phyloP scores from a whole-genome alignment of 2,888 invertebrate genomes.

The Drosophila pseudotakahashii region DNA sequence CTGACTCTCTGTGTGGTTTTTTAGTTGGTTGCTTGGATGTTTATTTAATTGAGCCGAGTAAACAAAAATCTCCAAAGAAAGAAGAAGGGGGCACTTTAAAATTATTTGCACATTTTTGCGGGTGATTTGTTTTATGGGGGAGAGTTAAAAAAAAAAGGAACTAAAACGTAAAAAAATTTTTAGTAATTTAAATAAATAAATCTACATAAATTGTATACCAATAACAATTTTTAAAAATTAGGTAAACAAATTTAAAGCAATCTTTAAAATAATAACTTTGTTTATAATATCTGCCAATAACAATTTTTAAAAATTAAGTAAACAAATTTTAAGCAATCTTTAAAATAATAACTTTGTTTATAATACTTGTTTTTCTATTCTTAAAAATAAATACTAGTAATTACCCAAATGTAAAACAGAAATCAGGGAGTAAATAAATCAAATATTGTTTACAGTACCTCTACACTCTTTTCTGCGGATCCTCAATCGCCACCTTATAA shows the following conservation, averaged over 20 bases:
- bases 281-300: too few relatives aligned
- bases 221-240: too few relatives aligned
- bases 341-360: too few relatives aligned
- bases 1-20: neutral
- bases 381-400: too few relatives aligned
- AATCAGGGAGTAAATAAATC: neutral
- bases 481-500: constrained; percentile 6
- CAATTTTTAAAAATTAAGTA: too few relatives aligned
- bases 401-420: neutral
- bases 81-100: constrained; percentile 5
- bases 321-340: too few relatives aligned
- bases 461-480: neutral
- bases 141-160: neutral
- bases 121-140: constrained; percentile 8
- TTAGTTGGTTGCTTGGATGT: constrained; percentile 3
- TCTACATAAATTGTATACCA: too few relatives aligned
- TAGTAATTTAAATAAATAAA: too few relatives aligned
- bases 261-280: too few relatives aligned
- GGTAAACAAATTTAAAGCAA: too few relatives aligned
- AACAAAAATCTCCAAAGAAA: constrained; percentile 11
- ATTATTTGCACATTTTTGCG: constrained; percentile 13
- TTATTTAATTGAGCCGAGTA: constrained; percentile 25
- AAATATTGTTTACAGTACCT: neutral
- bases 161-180: too few relatives aligned
- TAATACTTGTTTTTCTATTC: too few relatives aligned